phyloP scores from a whole-genome alignment of 2,797 vertebrate genomes.

The Coregonus suidteri region DNA sequence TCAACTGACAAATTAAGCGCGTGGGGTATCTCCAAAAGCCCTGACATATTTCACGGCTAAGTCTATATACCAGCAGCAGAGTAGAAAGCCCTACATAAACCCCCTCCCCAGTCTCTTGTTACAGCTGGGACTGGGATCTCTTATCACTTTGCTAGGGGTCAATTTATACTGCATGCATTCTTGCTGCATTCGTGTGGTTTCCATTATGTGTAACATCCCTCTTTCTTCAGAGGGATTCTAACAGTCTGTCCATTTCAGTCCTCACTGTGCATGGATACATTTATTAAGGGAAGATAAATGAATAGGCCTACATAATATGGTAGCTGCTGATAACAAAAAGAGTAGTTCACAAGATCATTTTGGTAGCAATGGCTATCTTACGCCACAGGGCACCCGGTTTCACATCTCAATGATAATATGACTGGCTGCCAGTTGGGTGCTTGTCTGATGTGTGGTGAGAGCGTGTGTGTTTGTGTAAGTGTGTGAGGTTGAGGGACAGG shows the following conservation, averaged over 20 bases:
- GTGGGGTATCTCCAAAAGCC: constrained; percentile 44
- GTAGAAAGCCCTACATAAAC: constrained; percentile 15
- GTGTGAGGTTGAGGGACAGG: neutral
- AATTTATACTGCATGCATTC: constrained; percentile 65
- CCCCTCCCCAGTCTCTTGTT: constrained; percentile 61
- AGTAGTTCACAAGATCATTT: constrained; percentile 39
- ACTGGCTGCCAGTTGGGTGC: constrained; percentile 51
- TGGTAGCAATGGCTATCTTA: constrained; percentile 51
- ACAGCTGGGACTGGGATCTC: constrained; percentile 59
- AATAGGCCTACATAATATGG: constrained; percentile 34
- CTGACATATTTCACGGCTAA: constrained; percentile 55
- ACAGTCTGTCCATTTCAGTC: constrained; percentile 32
- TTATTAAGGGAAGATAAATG: constrained; percentile 42
- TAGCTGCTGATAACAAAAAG: constrained; percentile 15
- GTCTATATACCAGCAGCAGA: constrained; percentile 49
- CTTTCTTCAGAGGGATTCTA: constrained; percentile 27
- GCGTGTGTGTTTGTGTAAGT: constrained; percentile 14
- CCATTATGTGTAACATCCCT: constrained; percentile 51
- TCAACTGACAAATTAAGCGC: constrained; percentile 36
- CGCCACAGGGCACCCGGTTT: constrained; percentile 39
- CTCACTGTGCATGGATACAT: constrained; percentile 12
- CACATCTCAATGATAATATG: constrained; percentile 34
- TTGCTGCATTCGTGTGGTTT: constrained; percentile 52
- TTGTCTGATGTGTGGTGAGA: constrained; percentile 41
- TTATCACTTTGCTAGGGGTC: constrained; percentile 62